Percentiles rank a stretch among this genome's conserved stretches.
Conservation (phyloP, 1,140 invertebrate genomes). For the Pteromalus puparum region DNA sequence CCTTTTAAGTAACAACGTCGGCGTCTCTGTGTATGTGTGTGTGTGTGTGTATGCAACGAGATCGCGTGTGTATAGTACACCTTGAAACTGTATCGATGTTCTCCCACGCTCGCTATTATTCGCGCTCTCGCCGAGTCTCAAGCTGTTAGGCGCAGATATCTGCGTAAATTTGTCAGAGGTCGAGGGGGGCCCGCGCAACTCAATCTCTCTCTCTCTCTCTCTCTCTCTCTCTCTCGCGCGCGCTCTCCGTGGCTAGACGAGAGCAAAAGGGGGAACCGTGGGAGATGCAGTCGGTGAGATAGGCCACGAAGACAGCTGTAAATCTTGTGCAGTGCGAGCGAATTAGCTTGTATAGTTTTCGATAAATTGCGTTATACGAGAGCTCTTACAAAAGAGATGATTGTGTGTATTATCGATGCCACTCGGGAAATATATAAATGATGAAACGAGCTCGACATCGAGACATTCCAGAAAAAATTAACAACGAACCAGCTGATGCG, state of each 20-base stretch:
- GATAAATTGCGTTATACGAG: too few species aligned
- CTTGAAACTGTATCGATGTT: neutral
- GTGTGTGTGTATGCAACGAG: neutral
- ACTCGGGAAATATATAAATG: too few species aligned
- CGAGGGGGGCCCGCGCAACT: constrained; percentile 4
- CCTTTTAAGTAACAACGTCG: constrained; percentile 44
- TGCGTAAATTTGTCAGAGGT: constrained; percentile 36
- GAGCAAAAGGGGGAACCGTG: too few species aligned
- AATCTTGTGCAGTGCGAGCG: neutral
- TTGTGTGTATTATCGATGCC: too few species aligned
- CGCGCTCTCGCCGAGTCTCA: neutral
- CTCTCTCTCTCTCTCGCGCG: neutral
- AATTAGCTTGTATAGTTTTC: neutral
- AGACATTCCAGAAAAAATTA: too few species aligned
- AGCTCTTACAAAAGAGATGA: too few species aligned
- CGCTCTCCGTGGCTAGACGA: neutral
- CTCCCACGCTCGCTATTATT: constrained; percentile 9
- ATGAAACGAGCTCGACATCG: too few species aligned
- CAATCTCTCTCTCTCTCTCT: neutral
- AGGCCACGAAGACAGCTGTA: neutral
- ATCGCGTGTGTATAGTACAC: neutral
- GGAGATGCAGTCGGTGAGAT: neutral
- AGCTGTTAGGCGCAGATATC: neutral
- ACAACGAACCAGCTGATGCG: too few species aligned
- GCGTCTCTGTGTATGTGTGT: too few species aligned